Conservation (phyloP, 2,888 invertebrate species). For the Muscina levida region DNA sequence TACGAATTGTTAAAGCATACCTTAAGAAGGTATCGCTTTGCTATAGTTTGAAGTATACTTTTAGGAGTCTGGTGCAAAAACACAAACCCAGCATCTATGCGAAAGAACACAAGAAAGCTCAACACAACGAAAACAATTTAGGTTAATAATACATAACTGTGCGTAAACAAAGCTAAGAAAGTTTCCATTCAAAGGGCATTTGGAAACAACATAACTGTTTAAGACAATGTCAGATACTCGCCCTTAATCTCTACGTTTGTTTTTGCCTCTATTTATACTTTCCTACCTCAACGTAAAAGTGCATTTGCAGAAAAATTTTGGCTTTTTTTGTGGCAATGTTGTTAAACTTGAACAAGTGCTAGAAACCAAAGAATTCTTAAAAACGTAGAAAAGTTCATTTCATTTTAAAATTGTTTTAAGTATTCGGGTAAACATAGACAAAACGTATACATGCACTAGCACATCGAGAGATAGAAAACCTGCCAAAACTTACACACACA, state of each 20-base stretch:
- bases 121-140: slow-evolving; percentile 16
- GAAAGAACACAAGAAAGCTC: too few relatives aligned
- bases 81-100: not conserved
- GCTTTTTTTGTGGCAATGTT: not conserved
- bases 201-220: not conserved
- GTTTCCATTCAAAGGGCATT: not conserved
- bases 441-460: not conserved
- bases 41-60: slow-evolving; percentile 31
- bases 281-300: too few relatives aligned
- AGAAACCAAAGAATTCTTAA: not conserved
- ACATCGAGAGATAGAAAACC: not conserved
- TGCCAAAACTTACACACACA: slow-evolving; percentile 21
- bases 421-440: slow-evolving; percentile 45
- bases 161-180: not conserved
- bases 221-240: not conserved
- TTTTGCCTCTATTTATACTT: too few relatives aligned
- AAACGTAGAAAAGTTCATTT: not conserved
- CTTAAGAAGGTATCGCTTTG: not conserved
- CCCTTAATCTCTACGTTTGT: not conserved
- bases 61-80: slow-evolving; percentile 16
- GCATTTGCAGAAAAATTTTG: too few relatives aligned
- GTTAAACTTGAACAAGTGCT: not conserved
- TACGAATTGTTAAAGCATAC: slow-evolving; percentile 11
- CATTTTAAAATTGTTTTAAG: slow-evolving; percentile 53
- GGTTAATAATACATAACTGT: slow-evolving; percentile 3